Conservation (phyloP, 2,888 invertebrate species). For the Machimus atricapillus region DNA sequence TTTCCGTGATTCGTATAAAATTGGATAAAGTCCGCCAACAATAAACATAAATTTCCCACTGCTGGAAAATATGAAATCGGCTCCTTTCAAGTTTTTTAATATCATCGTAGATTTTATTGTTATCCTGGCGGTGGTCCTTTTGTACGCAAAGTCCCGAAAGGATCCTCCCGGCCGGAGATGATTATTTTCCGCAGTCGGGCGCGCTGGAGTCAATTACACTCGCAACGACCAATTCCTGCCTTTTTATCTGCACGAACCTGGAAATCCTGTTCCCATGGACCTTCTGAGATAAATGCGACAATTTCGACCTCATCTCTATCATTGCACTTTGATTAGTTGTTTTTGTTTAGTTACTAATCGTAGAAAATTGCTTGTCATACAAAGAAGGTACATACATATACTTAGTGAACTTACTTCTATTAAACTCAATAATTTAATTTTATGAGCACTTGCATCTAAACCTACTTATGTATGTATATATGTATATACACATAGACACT, state of each 20-base stretch:
- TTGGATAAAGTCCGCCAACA: constrained; percentile 42
- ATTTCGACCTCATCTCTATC: background rate
- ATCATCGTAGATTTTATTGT: constrained; percentile 43
- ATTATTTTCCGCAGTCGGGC: background rate
- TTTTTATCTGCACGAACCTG: constrained; percentile 9
- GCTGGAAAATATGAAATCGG: constrained; percentile 24
- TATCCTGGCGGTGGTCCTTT: constrained; percentile 44
- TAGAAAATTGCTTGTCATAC: too few species aligned
- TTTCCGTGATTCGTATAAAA: constrained; percentile 43
- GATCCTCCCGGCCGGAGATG: background rate
- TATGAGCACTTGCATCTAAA: too few species aligned
- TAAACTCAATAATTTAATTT: too few species aligned
- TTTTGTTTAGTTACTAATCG: too few species aligned
- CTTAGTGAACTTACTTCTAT: too few species aligned
- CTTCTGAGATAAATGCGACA: background rate
- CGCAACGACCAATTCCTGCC: background rate
- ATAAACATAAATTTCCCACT: constrained; percentile 25
- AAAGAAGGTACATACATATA: too few species aligned
- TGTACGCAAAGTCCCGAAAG: background rate
- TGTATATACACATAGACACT: too few species aligned
- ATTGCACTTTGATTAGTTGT: background rate
- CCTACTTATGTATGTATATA: too few species aligned
- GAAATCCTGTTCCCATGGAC: background rate
- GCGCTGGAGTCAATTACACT: constrained; percentile 5
- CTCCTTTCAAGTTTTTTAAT: constrained; percentile 43